Percentiles rank a stretch among this genome's conserved stretches.
Conservation (phyloP, 2,113 vertebrate genomes). For the Salvelinus alpinus region DNA sequence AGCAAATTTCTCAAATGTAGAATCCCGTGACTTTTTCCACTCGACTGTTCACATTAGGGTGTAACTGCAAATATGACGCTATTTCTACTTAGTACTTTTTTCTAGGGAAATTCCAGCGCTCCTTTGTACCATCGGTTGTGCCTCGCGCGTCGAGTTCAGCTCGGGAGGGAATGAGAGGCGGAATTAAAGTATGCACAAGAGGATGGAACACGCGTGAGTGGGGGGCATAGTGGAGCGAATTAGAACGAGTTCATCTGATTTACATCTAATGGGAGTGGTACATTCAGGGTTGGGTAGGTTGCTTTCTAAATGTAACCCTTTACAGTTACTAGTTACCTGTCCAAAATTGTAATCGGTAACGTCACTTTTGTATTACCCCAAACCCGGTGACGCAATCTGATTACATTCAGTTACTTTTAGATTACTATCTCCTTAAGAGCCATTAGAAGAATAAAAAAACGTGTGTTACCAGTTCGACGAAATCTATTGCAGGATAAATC, state of each 20-base stretch:
- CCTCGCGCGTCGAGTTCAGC: slow-evolving; percentile 45
- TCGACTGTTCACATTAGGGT: not conserved
- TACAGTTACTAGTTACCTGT: no score
- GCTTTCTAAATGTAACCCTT: no score
- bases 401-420: no score
- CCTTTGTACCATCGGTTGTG: slow-evolving; percentile 66
- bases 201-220: not conserved
- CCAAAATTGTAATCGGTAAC: no score
- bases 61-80: not conserved
- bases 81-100: slow-evolving; percentile 43
- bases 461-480: no score
- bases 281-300: no score
- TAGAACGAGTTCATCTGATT: not conserved
- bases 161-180: slow-evolving; percentile 21
- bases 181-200: slow-evolving; percentile 1
- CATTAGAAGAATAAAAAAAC: no score
- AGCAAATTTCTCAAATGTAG: slow-evolving; percentile 50
- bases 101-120: slow-evolving; percentile 45
- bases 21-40: slow-evolving; percentile 46
- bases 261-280: no score
- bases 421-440: no score
- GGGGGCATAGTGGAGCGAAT: not conserved
- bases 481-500: no score
- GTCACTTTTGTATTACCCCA: no score
- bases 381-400: no score